Conservation (phyloP, 2,113 vertebrate species). For the Gopherus evgoodei region DNA sequence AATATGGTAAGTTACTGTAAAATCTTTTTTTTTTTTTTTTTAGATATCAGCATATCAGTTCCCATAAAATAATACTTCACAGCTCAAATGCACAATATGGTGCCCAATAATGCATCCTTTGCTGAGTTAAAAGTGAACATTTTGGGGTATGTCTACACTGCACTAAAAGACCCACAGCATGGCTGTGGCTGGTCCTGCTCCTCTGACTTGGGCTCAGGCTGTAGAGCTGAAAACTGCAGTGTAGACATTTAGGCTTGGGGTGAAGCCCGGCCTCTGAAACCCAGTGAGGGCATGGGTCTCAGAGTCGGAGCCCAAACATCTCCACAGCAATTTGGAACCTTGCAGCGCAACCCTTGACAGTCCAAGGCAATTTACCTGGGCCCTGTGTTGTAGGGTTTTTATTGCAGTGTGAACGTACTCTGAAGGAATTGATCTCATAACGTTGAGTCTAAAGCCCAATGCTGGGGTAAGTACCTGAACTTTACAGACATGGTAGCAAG, state of each 20-base stretch:
- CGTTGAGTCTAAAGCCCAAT: neutral
- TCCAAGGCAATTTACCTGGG: neutral
- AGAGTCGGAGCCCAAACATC: neutral
- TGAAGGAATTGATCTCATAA: neutral
- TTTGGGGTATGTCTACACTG: neutral
- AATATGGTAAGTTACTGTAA: neutral
- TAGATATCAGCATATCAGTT: neutral
- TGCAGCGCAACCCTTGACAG: neutral
- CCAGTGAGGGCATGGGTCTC: neutral
- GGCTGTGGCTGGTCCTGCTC: neutral
- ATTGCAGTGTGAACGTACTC: neutral
- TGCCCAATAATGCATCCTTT: neutral
- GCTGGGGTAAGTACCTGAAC: neutral
- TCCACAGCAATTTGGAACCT: neutral
- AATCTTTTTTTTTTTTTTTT: neutral
- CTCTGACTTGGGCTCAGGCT: neutral
- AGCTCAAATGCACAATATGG: neutral
- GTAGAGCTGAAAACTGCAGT: neutral
- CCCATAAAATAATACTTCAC: neutral
- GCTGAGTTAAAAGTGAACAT: neutral
- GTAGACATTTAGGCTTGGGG: neutral
- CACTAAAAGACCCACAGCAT: neutral
- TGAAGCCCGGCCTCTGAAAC: neutral
- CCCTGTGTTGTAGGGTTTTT: neutral
- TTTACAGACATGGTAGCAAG: rapidly evolving